phyloP scores from a whole-genome alignment of 2,888 invertebrate species.

The Lordiphosa fenestrarum region DNA sequence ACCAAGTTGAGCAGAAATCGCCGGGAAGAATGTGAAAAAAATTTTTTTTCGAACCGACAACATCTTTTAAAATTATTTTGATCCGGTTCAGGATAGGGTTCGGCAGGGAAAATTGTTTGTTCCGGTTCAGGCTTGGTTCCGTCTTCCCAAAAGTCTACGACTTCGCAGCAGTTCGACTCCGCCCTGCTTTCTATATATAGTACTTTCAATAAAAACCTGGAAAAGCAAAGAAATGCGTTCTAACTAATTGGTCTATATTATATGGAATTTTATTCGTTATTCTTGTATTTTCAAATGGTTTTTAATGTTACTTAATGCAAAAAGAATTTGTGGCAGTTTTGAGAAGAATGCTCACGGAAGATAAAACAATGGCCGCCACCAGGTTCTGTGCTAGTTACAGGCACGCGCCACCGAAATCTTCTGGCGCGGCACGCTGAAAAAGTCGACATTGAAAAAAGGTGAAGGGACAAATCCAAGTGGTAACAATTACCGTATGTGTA shows the following conservation, averaged over 20 bases:
- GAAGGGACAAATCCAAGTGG: not conserved
- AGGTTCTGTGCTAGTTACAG: slow-evolving; percentile 62
- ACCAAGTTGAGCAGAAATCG: too few species aligned
- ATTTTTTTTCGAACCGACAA: too few species aligned
- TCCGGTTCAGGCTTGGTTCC: too few species aligned
- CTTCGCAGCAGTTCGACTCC: too few species aligned
- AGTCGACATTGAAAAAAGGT: not conserved
- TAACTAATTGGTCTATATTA: slow-evolving; percentile 32
- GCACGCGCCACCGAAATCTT: slow-evolving; percentile 79
- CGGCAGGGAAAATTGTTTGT: too few species aligned
- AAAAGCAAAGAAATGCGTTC: too few species aligned
- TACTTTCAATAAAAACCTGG: too few species aligned
- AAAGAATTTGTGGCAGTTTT: slow-evolving; percentile 69
- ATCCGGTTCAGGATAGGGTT: too few species aligned
- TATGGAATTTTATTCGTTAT: slow-evolving; percentile 67
- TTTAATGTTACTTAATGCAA: slow-evolving; percentile 52
- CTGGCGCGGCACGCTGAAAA: slow-evolving; percentile 78
- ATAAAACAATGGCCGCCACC: slow-evolving; percentile 49
- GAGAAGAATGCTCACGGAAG: slow-evolving; percentile 70
- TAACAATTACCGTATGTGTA: slow-evolving; percentile 83
- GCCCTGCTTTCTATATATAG: too few species aligned
- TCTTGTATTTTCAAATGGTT: slow-evolving; percentile 43
- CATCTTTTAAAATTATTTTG: too few species aligned
- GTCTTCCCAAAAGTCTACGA: too few species aligned
- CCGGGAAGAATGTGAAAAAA: too few species aligned